These are phyloP conservation scores for Lophius americanus DNA, from an alignment of 2,797 vertebrate genomes.

Conservation along the genomic window DNA sequence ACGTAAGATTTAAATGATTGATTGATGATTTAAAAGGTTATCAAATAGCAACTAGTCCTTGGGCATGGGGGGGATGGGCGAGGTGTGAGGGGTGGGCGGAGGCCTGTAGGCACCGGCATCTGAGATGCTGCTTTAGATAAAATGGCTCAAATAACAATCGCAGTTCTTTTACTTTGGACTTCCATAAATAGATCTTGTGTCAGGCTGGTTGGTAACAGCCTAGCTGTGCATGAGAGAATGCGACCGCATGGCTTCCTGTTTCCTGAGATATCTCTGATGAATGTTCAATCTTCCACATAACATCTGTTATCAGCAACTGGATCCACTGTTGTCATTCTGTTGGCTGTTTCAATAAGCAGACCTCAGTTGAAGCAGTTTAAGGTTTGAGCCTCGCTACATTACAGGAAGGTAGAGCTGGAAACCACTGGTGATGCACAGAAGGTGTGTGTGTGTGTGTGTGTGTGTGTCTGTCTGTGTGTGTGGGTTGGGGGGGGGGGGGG, in stretches of 20 bases:
- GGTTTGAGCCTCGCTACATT: conserved; percentile 50
- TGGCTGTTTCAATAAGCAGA: background rate
- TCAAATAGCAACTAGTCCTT: too few species aligned
- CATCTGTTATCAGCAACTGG: background rate
- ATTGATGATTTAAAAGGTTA: too few species aligned
- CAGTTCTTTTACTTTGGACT: background rate
- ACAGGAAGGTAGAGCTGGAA: conserved; percentile 77
- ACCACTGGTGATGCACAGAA: conserved; percentile 69
- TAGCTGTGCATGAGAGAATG: conserved; percentile 51
- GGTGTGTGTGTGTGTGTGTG: too few species aligned
- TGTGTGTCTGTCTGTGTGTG: too few species aligned
- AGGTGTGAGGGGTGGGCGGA: too few species aligned
- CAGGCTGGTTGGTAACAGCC: conserved; percentile 27
- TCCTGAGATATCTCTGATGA: background rate
- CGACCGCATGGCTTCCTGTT: conserved; percentile 71
- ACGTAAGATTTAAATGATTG: too few species aligned
- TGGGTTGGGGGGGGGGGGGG: too few species aligned
- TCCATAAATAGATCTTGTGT: conserved; percentile 36
- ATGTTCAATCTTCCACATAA: too few species aligned
- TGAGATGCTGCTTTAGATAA: background rate
- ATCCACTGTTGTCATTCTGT: background rate
- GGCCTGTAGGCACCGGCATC: too few species aligned
- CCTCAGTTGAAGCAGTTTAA: background rate
- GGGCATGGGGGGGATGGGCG: too few species aligned
- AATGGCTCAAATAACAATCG: background rate